phyloP scores from a whole-genome alignment of 2,113 vertebrate genomes.

The Archilochus colubris region DNA sequence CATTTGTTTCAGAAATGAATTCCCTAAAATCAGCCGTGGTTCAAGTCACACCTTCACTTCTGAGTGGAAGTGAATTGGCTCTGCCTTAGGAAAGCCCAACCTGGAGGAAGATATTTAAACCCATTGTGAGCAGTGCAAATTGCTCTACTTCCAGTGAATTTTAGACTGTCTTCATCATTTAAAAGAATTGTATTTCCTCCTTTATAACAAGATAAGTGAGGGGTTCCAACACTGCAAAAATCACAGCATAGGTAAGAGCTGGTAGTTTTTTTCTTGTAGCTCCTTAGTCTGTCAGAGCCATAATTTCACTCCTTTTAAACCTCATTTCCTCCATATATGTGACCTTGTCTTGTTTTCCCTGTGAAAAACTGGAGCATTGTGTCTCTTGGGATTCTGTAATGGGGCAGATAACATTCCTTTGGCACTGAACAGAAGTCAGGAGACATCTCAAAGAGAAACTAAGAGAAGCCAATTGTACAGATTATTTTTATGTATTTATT shows the following conservation, averaged over 20 bases:
- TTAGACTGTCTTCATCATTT: not conserved
- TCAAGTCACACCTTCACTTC: not conserved
- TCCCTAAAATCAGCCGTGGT: conserved; percentile 24
- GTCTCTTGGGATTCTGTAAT: not conserved
- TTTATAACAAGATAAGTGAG: not conserved
- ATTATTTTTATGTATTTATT: not conserved
- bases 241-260: not conserved
- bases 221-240: not conserved
- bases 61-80: not conserved
- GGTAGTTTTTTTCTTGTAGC: not conserved
- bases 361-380: not conserved
- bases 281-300: not conserved
- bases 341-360: not conserved
- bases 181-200: conserved; percentile 1
- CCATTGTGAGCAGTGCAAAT: not conserved
- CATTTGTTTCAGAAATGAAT: conserved; percentile 56
- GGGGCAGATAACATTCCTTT: not conserved
- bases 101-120: conserved; percentile 32
- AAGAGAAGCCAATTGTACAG: not conserved
- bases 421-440: not conserved
- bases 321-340: not conserved
- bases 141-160: not conserved
- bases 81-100: conserved; percentile 1
- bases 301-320: not conserved
- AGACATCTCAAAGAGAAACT: not conserved